Base-by-base conservation (phyloP, 2,888 invertebrate genomes). In the Hydriomena furcata region DNA sequence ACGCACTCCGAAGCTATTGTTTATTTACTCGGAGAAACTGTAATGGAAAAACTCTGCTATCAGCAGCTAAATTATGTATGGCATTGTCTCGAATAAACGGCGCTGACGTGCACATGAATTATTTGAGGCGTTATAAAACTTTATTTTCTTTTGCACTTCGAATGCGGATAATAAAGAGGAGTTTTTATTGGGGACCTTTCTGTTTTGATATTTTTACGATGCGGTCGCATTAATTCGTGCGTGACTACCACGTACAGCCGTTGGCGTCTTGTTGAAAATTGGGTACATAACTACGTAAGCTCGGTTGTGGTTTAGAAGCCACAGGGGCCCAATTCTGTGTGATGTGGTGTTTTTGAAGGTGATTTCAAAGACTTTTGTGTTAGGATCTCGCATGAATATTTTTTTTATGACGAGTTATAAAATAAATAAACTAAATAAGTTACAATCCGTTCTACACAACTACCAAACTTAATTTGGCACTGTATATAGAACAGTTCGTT, bases 31-130 rank as follows among this genome's bases (percentile, higher is more conserved):
- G 48, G 44, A 38, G 44, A 53, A 55, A 48, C 50, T 54, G 54
- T 66, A 63, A 68, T 65, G 59, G 60, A 60, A 63, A 60, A 64
- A 62, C 60, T 50, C 30, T 61, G 62, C 63, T 65, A 57, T 55
- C 63, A 61, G 58, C 46, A 41, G 43, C 45, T 63, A 57, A 55
- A 61, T 64, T 61, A 63, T 63, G 54, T 60, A 59, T 47, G 58
- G 48, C 34, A 52, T 48, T 57, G 55, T 61, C 58, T 55, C 49
- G 50, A 42, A 56, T 47, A 53, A 51, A 34, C 47, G 28, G 55
- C 55, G 58, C 48, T 60, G 45, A 54, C 48, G 45, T 55, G 49
- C 48, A 54, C 55, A 43, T 52, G 52, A 60, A 63, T 57, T 59
- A 57, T 55, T 52, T 44, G 49, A 38, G 30, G 51, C 30, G 40